Conservation (phyloP, 2,797 vertebrate species). For the Falco concolor region DNA sequence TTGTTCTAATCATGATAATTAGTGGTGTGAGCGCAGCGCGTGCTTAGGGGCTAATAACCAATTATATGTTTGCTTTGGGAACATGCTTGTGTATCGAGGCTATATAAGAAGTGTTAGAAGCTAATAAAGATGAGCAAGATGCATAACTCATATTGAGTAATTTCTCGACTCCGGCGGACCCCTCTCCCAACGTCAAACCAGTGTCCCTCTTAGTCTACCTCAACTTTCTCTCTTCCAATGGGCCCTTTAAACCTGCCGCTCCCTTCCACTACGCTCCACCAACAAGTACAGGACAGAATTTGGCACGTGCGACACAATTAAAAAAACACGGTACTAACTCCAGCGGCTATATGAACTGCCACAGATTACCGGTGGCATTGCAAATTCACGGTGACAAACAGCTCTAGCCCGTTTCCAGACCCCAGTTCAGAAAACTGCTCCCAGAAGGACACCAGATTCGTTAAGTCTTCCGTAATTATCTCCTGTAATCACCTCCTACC, state of each 20-base stretch:
- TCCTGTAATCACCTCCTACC: conserved; percentile 20
- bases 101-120: too few relatives aligned
- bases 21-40: too few relatives aligned
- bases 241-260: background rate
- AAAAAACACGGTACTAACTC: background rate
- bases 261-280: background rate
- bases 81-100: too few relatives aligned
- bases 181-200: too few relatives aligned
- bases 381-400: background rate
- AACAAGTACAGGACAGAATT: background rate
- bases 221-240: too few relatives aligned
- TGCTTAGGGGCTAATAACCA: too few relatives aligned
- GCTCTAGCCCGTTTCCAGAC: background rate
- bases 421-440: background rate
- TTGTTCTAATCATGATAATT: too few relatives aligned
- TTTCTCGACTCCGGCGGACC: too few relatives aligned
- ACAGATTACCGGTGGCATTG: background rate
- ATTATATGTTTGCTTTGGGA: too few relatives aligned
- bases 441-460: background rate
- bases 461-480: background rate
- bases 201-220: background rate
- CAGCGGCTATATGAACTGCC: background rate
- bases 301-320: rapidly evolving
- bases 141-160: too few relatives aligned
- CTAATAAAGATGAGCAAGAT: too few relatives aligned